Conservation (phyloP, 2,888 invertebrate species). For the Euzophera pinguis region DNA sequence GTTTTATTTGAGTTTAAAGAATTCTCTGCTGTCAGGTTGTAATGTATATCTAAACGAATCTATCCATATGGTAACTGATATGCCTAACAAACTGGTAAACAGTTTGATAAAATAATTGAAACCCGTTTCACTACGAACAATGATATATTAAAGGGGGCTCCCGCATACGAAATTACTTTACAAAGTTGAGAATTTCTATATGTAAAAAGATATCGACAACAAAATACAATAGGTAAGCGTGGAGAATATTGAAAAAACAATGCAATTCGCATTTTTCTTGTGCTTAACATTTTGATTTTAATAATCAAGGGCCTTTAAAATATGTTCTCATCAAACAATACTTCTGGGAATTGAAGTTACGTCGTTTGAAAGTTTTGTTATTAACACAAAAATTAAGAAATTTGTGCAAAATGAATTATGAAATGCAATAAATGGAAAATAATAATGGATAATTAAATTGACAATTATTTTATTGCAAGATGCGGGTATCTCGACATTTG, state of each 20-base stretch:
- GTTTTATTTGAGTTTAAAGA: too few relatives aligned
- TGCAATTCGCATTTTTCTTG: too few relatives aligned
- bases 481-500: background rate
- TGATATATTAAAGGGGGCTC: background rate
- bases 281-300: too few relatives aligned
- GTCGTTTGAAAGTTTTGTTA: too few relatives aligned
- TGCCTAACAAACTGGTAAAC: conserved; percentile 5
- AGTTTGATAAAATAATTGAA: background rate
- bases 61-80: conserved; percentile 18
- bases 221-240: too few relatives aligned
- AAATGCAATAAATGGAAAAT: too few relatives aligned
- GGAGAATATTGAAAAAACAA: too few relatives aligned
- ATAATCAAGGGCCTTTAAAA: too few relatives aligned
- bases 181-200: background rate
- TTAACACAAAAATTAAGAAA: too few relatives aligned
- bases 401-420: too few relatives aligned
- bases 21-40: background rate
- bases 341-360: too few relatives aligned
- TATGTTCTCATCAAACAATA: too few relatives aligned
- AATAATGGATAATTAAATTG: background rate
- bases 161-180: background rate
- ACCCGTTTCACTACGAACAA: background rate
- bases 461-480: background rate
- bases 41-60: conserved; percentile 1
- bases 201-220: background rate